Conservation (phyloP, 2,888 invertebrate species). For the Caenorhabditis virilis region DNA sequence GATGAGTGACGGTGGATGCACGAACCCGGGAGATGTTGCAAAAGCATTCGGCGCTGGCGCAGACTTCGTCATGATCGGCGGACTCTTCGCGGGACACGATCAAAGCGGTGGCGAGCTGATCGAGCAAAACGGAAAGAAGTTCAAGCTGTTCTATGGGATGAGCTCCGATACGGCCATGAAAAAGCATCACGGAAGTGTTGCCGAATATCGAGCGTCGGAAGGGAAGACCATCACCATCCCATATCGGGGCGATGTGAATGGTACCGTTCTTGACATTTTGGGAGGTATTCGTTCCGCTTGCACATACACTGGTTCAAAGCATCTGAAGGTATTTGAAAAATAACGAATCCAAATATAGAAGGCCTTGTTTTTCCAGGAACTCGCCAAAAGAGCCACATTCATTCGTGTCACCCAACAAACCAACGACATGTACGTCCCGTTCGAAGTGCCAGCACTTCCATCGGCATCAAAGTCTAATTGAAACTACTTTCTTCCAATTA, state of each 20-base stretch:
- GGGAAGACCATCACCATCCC: constrained; percentile 77
- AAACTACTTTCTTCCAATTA: no score
- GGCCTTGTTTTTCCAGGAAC: constrained; percentile 70
- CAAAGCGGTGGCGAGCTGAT: constrained; percentile 85
- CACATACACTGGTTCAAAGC: constrained; percentile 86
- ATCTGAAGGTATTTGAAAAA: constrained; percentile 71
- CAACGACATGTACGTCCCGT: constrained; percentile 72
- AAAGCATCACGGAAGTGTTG: constrained; percentile 79
- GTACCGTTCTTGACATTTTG: constrained; percentile 80
- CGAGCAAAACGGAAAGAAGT: constrained; percentile 73
- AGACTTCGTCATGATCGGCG: constrained; percentile 93
- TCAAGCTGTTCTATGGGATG: constrained; percentile 90
- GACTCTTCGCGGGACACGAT: constrained; percentile 82
- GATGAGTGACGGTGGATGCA: constrained; percentile 93
- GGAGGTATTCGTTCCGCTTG: constrained; percentile 89
- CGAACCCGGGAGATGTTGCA: constrained; percentile 87
- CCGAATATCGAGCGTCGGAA: constrained; percentile 84
- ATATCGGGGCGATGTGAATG: constrained; percentile 78
- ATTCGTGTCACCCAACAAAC: constrained; percentile 87
- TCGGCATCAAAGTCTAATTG: constrained; percentile 16
- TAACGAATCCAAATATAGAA: no score
- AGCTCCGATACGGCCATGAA: constrained; percentile 86
- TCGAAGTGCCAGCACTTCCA: constrained; percentile 45
- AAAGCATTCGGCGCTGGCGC: constrained; percentile 90
- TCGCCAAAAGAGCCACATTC: constrained; percentile 86